Percentiles rank a stretch among this genome's conserved stretches.
phyloP scores from a whole-genome alignment of 2,797 vertebrate genomes.

The Hoplostethus atlanticus region DNA sequence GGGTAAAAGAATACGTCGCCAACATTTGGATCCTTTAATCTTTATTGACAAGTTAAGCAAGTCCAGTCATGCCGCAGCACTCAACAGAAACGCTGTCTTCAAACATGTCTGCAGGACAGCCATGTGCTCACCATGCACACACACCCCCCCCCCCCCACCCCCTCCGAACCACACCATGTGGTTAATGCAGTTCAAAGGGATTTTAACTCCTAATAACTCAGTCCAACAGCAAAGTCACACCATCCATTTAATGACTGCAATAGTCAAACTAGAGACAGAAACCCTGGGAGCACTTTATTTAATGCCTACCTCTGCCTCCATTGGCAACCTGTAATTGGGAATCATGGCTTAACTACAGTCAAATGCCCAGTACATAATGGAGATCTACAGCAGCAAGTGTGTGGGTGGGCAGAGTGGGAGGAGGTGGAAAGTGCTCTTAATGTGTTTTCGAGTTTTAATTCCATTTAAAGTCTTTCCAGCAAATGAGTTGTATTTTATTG shows the following conservation, averaged over 20 bases:
- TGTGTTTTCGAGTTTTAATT: constrained; percentile 57
- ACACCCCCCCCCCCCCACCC: too few species aligned
- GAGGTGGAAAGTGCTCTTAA: constrained; percentile 48
- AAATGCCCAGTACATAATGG: constrained; percentile 47
- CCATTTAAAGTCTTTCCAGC: constrained; percentile 53
- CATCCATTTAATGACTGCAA: constrained; percentile 63
- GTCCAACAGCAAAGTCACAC: constrained; percentile 59
- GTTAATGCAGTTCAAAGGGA: constrained; percentile 60
- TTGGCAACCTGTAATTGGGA: constrained; percentile 64
- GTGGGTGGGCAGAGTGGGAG: constrained; percentile 36
- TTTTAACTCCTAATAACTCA: constrained; percentile 49
- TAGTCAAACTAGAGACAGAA: constrained; percentile 56
- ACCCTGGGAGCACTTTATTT: constrained; percentile 66
- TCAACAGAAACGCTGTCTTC: constrained; percentile 31
- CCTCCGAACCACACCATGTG: constrained; percentile 32
- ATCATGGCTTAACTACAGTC: constrained; percentile 55
- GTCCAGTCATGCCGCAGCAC: constrained; percentile 14
- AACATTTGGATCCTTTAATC: constrained; percentile 22
- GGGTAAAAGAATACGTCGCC: too few species aligned
- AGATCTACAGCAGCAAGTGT: constrained; percentile 35
- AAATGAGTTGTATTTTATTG: constrained; percentile 48
- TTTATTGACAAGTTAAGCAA: constrained; percentile 13
- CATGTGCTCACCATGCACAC: constrained; percentile 67
- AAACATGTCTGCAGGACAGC: constrained; percentile 33
- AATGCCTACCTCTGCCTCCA: constrained; percentile 55